Conservation (phyloP, 2,113 vertebrate species). For the Ophiodon elongatus region DNA sequence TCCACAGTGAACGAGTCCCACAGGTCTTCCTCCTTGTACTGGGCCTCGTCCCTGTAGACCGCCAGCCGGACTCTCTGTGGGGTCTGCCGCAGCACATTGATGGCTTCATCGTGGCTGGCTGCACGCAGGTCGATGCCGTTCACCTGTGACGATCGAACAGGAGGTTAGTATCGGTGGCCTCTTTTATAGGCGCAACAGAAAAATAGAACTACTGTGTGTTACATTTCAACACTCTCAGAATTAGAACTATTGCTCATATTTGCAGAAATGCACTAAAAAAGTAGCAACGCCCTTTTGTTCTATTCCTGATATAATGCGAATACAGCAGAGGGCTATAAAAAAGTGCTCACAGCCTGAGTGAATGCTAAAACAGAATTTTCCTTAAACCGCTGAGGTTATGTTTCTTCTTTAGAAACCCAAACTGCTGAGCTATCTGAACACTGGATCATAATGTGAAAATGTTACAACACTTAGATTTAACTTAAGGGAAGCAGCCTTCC, state of each 20-base stretch:
- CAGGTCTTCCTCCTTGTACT: constrained; percentile 96
- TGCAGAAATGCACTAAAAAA: neutral
- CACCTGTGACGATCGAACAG: constrained; percentile 82
- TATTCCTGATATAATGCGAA: neutral
- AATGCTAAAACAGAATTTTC: constrained; percentile 17
- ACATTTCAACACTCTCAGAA: neutral
- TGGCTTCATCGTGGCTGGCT: constrained; percentile 96
- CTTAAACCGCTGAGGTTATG: neutral
- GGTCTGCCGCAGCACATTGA: constrained; percentile 95
- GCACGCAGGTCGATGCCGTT: constrained; percentile 93
- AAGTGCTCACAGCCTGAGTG: constrained; percentile 40
- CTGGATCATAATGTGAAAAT: constrained; percentile 30
- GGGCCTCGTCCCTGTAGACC: constrained; percentile 94
- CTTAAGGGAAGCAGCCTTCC: constrained; percentile 16
- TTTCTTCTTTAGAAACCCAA: constrained; percentile 9
- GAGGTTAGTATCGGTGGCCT: neutral
- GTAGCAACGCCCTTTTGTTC: neutral
- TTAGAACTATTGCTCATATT: neutral
- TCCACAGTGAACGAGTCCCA: constrained; percentile 92
- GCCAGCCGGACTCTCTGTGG: constrained; percentile 91
- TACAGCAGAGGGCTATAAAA: constrained; percentile 16
- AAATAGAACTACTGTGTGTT: neutral
- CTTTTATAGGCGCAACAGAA: neutral
- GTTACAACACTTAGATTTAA: constrained; percentile 19
- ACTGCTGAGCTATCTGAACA: constrained; percentile 41